Base-by-base conservation (phyloP, 2,888 invertebrate genomes). In the Tridacna crocea region DNA sequence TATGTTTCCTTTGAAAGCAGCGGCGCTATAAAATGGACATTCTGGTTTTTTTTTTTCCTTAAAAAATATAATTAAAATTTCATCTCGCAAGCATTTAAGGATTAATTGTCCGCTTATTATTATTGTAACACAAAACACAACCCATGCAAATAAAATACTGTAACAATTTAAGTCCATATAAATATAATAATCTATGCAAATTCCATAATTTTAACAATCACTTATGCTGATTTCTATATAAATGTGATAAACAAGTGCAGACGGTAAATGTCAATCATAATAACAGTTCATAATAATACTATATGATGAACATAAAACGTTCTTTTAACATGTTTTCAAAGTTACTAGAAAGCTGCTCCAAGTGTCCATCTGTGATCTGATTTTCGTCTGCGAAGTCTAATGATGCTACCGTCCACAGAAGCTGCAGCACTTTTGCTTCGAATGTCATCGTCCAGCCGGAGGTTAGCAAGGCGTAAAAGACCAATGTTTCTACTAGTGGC, bases 401-500 rank as follows among this genome's bases (percentile, higher is more conserved):
- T 90, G 73, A 94, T 90, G 80, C 90, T 91, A 61, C 92, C 87
- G 75, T 94, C 94, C 4, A 93, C 88, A 24, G 88, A 85, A 13
- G 91, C 82, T 8, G 92, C 93, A 0, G 90, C 90, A 68, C 88
- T 88, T 87, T 94, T 94, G 87, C 93, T 93, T 60, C 91, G 88
- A 61, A 93, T 91, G 81, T 94, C 93, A 46, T 92, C 92, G 15
- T 89, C 78, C 26, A 94, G 90, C 66, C 90, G 90, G 10, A 89
- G 87, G 77, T 92, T 90, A 1, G 93, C 90, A 12, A 94, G 80
- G 24, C 90, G 89, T 74, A 94, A 89, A 48, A 93, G 89, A 46
- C 93, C 93, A 66, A 94, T 93, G 86, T 94, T 94, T 48, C 92
- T 87, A 79, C 93, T 93, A 22, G 94, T 94, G 60, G 92, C 92